Conservation (phyloP, 2,797 vertebrate species). For the Botia kubotai region DNA sequence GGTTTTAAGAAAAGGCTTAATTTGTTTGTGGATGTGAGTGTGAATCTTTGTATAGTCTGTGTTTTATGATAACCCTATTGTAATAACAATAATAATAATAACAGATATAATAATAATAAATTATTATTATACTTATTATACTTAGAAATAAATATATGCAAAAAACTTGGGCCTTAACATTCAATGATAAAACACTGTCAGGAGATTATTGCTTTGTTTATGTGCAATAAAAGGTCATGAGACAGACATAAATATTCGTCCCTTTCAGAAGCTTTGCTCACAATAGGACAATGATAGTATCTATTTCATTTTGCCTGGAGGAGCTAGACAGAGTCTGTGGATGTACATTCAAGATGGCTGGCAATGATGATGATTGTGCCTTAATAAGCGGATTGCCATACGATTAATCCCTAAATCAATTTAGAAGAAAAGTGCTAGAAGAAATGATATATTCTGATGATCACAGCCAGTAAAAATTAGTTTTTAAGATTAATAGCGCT, state of each 20-base stretch:
- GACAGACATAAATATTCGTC: neutral
- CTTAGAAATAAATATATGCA: neutral
- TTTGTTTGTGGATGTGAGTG: slow-evolving; percentile 57
- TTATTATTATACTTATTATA: no score
- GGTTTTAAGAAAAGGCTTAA: slow-evolving; percentile 59
- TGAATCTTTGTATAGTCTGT: slow-evolving; percentile 44
- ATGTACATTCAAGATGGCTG: neutral
- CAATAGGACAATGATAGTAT: slow-evolving; percentile 18
- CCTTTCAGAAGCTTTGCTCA: neutral
- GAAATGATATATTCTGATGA: neutral
- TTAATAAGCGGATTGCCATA: neutral
- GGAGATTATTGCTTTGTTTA: slow-evolving; percentile 15
- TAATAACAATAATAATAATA: slow-evolving; percentile 47
- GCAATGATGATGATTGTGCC: neutral
- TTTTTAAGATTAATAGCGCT: neutral
- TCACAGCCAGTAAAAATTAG: neutral
- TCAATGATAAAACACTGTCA: neutral
- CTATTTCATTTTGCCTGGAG: slow-evolving; percentile 1
- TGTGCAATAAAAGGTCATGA: neutral
- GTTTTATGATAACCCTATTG: neutral
- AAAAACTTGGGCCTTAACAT: neutral
- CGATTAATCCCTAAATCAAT: neutral
- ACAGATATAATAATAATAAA: neutral
- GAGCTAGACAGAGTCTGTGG: neutral
- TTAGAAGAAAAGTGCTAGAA: neutral